Base-by-base conservation (phyloP, 2,888 invertebrate genomes). In the Mystacides longicornis region DNA sequence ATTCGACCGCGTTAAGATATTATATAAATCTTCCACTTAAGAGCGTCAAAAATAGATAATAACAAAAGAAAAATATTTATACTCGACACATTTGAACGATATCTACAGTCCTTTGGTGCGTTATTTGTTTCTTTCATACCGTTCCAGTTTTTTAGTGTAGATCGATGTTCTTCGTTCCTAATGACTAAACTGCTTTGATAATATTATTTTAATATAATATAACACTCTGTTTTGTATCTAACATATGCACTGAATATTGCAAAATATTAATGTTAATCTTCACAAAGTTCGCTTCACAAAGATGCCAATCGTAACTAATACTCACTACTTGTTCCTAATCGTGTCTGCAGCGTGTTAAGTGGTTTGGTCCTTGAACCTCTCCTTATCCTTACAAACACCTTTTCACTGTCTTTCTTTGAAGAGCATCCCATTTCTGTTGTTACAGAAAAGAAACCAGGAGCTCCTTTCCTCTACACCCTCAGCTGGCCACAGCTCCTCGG, bases 401-500 rank as follows among this genome's bases (percentile, higher is more conserved):
- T 23, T 49, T 54, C 49, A 21, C 49, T 45, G 21, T 22, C 54
- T 27, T 51, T 49, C 49, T 54, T 43, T 61, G 59, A 61, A 61
- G 60, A 62, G 57, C 59, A 58, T 53, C 56, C 59, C 23, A 59
- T 60, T 62, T 62, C 62, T 62, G 62, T 62, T 77, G 74, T 77
- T 77, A 74, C 77, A 77, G 77, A 76, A 69, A 67, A 75, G 75
- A 71, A 75, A 75, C 73, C 68, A 64, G 64, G 74, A 69, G 67
- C 72, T 75, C 70, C 55, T 61, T 54, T 65, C 63, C 63, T 66
- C 64, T 57, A 64, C 57, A 59, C 54, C 63, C 51, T 50, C 54
- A 51, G 56, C 63, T 20, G 56, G 53, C 53, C 60, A 52, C 33
- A 37, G 58, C 46, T 51, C 58, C 55, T 59, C 57, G 46, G 49